Percentiles rank a stretch among this genome's conserved stretches.
Conservation (phyloP, 2,113 vertebrate species). For the Salvelinus namaycush region DNA sequence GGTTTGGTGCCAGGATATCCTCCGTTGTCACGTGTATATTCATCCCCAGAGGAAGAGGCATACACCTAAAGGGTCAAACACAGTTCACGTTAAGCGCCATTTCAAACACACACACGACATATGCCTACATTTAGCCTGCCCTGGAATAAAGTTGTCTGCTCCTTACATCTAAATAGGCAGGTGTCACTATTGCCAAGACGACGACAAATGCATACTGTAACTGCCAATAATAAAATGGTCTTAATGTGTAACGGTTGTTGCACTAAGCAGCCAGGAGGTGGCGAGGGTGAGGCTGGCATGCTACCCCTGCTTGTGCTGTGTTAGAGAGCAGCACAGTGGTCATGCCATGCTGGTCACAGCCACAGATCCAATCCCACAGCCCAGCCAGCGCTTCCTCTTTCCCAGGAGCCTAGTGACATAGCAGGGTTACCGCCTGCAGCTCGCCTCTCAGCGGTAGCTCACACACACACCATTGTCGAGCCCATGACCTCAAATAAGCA, state of each 20-base stretch:
- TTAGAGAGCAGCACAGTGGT: slow-evolving; percentile 63
- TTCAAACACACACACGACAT: neutral
- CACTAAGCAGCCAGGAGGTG: slow-evolving; percentile 63
- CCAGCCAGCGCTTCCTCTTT: slow-evolving; percentile 76
- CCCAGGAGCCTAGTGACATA: slow-evolving; percentile 72
- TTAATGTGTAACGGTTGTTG: neutral
- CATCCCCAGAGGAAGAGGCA: slow-evolving; percentile 91
- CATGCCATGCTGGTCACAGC: slow-evolving; percentile 76
- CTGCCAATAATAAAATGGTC: no score
- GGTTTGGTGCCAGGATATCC: slow-evolving; percentile 86
- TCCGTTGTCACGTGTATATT: slow-evolving; percentile 86
- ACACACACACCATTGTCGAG: slow-evolving; percentile 35
- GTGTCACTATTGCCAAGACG: no score
- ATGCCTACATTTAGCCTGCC: neutral
- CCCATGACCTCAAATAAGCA: slow-evolving; percentile 35
- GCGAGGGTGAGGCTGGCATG: slow-evolving; percentile 63
- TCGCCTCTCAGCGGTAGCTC: slow-evolving; percentile 50
- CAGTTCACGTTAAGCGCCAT: neutral
- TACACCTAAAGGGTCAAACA: slow-evolving; percentile 82
- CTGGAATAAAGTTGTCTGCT: no score
- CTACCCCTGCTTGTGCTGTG: slow-evolving; percentile 32
- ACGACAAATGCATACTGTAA: no score
- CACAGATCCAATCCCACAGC: slow-evolving; percentile 72
- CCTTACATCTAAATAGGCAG: no score
- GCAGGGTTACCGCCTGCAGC: slow-evolving; percentile 49